Base-by-base conservation (phyloP, 2,888 invertebrate genomes). In the Pelosia muscerda region DNA sequence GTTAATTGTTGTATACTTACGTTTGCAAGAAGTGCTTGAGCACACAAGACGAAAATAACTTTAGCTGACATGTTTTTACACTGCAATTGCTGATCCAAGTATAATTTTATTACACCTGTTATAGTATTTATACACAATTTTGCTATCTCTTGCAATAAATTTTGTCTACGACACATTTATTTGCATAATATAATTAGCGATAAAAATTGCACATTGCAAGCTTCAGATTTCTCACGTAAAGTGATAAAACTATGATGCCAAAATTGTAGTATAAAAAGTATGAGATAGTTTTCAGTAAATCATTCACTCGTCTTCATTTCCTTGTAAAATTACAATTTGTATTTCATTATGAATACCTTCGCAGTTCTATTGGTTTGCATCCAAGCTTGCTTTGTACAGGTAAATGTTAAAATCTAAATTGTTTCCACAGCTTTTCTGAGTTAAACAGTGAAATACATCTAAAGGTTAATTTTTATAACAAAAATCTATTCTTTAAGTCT, bases 381-480 rank as follows among this genome's bases (percentile, higher is more conserved):
- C 66, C 78, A 78, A 74, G 78, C 69, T 74, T 78, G 69, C 66
- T 75, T 78, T 63, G 55, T 75, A 62, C 75, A 72, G 70, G 75
- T 77, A 23, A 66, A 66, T 26, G 15, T 26, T 56, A 38, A 9
- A 0, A 49, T 49, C 19, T 34, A 13, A 1, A 34, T 2, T 34
- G 34, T 34, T 13, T 2, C 1, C 13, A 4, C 28, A 28, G 28
- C 28, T 28, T 28, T 28, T 28, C 28, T 2, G 6, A 28, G 2
- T 28, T 28, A 28, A 28, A 28, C 6, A 28, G 28, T n/a, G n/a
- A n/a, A n/a, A 28, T 2, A 28, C 28, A 28, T 28, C 28, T 28
- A 6, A 28, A 28, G 28, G 28, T 6, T 6, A n/a, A n/a, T n/a
- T n/a, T n/a, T n/a, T n/a, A n/a, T n/a, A n/a, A n/a, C n/a, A n/a